Base-by-base conservation (phyloP, 2,888 invertebrate genomes). In the Spodoptera exigua region DNA sequence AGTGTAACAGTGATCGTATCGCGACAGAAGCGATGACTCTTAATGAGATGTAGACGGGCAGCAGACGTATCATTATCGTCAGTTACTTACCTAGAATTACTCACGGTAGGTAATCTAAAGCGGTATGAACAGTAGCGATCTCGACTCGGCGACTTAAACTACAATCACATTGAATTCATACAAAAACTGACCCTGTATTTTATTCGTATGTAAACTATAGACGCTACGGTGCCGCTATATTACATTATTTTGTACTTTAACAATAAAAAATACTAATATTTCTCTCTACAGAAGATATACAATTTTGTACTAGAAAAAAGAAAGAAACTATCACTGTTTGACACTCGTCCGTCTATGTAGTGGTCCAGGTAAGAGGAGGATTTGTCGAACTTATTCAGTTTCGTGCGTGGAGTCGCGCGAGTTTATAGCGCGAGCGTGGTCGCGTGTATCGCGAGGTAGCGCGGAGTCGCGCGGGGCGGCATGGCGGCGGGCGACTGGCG, bases 301-400 rank as follows among this genome's bases (percentile, higher is more conserved):
- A 90, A 88, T 88, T 93, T 93, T 93, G 93, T 94, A 92, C 93
- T 92, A 90, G 80, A 76, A 81, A 88, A 27, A 82, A 87, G 80
- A 81, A 84, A 87, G 74, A 79, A 77, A 80, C 65, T 79, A 85
- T 82, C 86, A 89, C 87, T 86, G 70, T 53, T 56, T 76, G 80
- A 81, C 85, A 85, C 87, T 84, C 82, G 85, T 82, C 83, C 85
- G 89, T 94, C 94, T 88, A 94, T 94, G 85, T 94, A 94, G 89
- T 94, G 94, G 94, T 94, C 94, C 93, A 94, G 92, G 90, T 93
- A 93, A 78, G 93, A 94, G 89, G 89, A 90, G 84, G 94, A 94
- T 89, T 94, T 93, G 90, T 94, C 94, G 92, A 93, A 94, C 91
- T 94, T 94, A 93, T 93, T 94, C 94, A 94, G 94, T 92, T 94